These are phyloP conservation scores for Batillaria attramentaria DNA, from an alignment of 1,140 invertebrate species.

Conservation along the genomic window DNA sequence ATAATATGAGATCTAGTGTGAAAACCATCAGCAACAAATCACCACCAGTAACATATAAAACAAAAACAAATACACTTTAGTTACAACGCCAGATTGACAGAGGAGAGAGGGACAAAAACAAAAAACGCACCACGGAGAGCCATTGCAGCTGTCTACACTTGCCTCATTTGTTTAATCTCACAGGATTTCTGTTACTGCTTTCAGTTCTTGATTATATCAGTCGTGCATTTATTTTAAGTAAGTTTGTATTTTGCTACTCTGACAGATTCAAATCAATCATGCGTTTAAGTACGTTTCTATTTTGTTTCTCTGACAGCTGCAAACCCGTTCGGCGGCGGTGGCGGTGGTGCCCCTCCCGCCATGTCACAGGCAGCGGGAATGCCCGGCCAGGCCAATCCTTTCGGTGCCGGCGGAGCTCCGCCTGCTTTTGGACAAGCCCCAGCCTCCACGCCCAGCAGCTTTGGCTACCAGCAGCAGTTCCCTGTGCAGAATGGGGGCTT, in stretches of 20 bases:
- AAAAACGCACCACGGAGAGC: too few species aligned
- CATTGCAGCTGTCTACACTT: too few species aligned
- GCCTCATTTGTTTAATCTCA: too few species aligned
- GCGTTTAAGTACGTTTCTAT: not conserved
- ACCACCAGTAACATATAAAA: too few species aligned
- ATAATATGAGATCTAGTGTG: too few species aligned
- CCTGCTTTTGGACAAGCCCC: conserved; percentile 33
- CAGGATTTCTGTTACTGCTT: too few species aligned
- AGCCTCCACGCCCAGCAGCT: conserved; percentile 36
- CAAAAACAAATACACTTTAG: too few species aligned
- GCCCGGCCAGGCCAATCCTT: conserved; percentile 39
- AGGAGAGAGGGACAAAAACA: too few species aligned
- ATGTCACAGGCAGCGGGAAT: conserved; percentile 22
- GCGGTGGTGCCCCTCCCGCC: conserved; percentile 24
- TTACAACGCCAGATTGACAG: too few species aligned
- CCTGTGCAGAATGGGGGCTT: conserved; percentile 46
- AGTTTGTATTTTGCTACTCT: not conserved
- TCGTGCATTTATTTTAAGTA: not conserved
- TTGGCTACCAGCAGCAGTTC: conserved; percentile 26
- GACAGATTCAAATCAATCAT: not conserved
- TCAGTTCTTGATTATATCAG: too few species aligned
- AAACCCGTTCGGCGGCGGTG: conserved; percentile 52
- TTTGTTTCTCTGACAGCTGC: conserved; percentile 35
- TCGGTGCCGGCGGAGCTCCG: conserved; percentile 33
- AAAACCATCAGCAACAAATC: too few species aligned